Percentiles rank a stretch among this genome's conserved stretches.
Evolutionary conservation across 2,888 invertebrate genomes (phyloP).

Genomic region (Ochropleura leucogaster): DNA sequence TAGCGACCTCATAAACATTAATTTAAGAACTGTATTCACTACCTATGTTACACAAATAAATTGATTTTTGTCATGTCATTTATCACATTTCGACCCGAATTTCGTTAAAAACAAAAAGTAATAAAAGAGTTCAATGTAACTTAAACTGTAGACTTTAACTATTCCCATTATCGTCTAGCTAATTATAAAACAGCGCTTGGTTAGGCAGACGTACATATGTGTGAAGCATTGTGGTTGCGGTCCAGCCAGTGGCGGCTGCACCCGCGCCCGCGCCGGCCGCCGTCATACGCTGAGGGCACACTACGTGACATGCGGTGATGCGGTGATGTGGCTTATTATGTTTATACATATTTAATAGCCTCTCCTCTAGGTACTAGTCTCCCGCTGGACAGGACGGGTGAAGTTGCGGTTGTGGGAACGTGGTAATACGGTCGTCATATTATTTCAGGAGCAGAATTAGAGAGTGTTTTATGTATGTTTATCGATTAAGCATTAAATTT

Average conservation of each 20-base stretch:
- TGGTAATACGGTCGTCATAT: slow-evolving; percentile 9
- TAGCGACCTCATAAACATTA: too few species aligned
- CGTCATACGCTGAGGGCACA: slow-evolving; percentile 29
- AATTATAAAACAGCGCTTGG: slow-evolving; percentile 34
- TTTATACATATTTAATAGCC: slow-evolving; percentile 34
- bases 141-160: neutral
- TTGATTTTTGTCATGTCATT: too few species aligned
- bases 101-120: too few species aligned
- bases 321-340: slow-evolving; percentile 6
- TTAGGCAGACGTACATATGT: slow-evolving; percentile 58
- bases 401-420: slow-evolving; percentile 37
- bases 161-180: slow-evolving; percentile 2
- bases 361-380: slow-evolving; percentile 3
- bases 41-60: too few species aligned
- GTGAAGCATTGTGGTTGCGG: slow-evolving; percentile 66
- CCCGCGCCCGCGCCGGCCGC: slow-evolving; percentile 25
- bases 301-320: slow-evolving; percentile 45
- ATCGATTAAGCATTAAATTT: neutral
- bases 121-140: neutral
- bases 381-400: slow-evolving; percentile 2
- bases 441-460: neutral
- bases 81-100: neutral
- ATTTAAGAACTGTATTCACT: too few species aligned
- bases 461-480: neutral
- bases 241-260: slow-evolving; percentile 38